Conservation (phyloP, 2,797 vertebrate genomes). For the Glyptemys insculpta region DNA sequence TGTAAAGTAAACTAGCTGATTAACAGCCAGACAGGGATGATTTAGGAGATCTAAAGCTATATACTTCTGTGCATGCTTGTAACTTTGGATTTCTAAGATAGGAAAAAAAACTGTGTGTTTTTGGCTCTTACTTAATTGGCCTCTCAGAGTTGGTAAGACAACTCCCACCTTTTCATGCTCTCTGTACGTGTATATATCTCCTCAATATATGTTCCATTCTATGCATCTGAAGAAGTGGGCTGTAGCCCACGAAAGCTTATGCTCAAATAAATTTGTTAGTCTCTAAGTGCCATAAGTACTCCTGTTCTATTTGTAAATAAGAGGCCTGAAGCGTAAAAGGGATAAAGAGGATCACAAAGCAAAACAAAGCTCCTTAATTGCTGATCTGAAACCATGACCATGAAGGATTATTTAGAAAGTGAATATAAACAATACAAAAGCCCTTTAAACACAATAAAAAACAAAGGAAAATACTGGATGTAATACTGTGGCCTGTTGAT, state of each 20-base stretch:
- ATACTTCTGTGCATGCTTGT: neutral
- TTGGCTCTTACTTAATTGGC: too few relatives aligned
- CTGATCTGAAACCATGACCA: neutral
- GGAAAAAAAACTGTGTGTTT: neutral
- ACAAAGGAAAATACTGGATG: constrained; percentile 19
- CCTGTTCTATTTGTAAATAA: neutral
- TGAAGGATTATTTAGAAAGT: neutral
- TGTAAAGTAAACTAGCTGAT: neutral
- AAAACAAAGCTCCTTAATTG: neutral
- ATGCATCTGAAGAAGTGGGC: too few relatives aligned
- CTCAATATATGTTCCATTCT: too few relatives aligned
- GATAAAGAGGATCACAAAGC: neutral
- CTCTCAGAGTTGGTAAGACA: too few relatives aligned
- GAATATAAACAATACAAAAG: constrained; percentile 22
- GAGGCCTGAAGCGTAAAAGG: neutral
- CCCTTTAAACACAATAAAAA: neutral
- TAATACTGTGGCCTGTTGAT: neutral
- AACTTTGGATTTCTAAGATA: constrained; percentile 20
- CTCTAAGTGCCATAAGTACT: too few relatives aligned
- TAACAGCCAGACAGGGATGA: neutral
- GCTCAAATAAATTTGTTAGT: too few relatives aligned
- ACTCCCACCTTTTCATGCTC: too few relatives aligned
- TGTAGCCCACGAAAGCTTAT: too few relatives aligned
- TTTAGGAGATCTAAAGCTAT: neutral
- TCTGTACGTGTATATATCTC: too few relatives aligned